These are phyloP conservation scores for Mallotus villosus DNA, from an alignment of 2,797 vertebrate species.

Conservation along the genomic window DNA sequence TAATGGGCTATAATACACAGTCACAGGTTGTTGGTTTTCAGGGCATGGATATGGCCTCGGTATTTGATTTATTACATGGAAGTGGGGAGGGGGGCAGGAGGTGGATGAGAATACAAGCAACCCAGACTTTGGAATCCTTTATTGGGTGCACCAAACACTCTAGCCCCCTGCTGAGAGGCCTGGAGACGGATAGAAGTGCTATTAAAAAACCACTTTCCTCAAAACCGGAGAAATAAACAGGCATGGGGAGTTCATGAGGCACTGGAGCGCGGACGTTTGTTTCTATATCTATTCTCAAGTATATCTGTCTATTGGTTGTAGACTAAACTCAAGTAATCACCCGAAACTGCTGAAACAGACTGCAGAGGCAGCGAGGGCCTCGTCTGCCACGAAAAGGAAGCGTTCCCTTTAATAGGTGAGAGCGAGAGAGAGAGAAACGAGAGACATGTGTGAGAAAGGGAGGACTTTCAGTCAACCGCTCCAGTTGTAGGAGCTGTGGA, in stretches of 20 bases:
- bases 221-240: neutral
- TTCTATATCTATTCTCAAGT: no score
- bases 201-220: conserved; percentile 44
- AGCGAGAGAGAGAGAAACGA: neutral
- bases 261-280: no score
- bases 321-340: neutral
- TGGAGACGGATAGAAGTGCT: conserved; percentile 60
- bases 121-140: conserved; percentile 59
- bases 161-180: conserved; percentile 66
- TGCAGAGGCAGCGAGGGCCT: neutral
- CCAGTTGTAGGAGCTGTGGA: conserved; percentile 52
- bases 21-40: conserved; percentile 63
- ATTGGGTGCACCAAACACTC: conserved; percentile 59
- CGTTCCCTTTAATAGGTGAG: conserved; percentile 2
- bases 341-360: neutral
- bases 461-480: conserved; percentile 33
- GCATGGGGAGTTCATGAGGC: neutral
- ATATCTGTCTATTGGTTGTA: no score
- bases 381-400: no score
- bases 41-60: conserved; percentile 41
- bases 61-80: conserved; percentile 56
- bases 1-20: conserved; percentile 20
- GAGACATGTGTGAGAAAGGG: neutral
- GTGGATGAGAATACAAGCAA: conserved; percentile 55
- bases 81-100: conserved; percentile 35